phyloP scores from a whole-genome alignment of 2,113 vertebrate genomes.

The Eclectus roratus region DNA sequence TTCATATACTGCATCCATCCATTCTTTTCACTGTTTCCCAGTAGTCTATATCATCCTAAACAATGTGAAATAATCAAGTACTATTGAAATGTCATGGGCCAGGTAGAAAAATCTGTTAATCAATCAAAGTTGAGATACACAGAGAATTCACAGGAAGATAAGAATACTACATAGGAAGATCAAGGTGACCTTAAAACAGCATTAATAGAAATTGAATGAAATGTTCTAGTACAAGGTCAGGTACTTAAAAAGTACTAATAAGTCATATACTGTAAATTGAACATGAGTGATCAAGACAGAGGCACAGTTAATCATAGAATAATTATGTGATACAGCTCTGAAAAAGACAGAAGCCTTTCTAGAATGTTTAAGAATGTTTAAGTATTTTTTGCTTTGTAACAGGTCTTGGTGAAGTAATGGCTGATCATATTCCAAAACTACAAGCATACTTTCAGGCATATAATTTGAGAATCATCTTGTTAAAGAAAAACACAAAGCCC shows the following conservation, averaged over 20 bases:
- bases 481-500: background rate
- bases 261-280: conserved; percentile 26
- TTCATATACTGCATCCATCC: background rate
- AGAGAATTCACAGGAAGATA: background rate
- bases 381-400: background rate
- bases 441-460: background rate
- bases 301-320: conserved; percentile 23
- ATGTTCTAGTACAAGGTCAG: conserved; percentile 29
- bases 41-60: background rate
- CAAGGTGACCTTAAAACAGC: conserved; percentile 22
- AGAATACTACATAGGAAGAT: background rate
- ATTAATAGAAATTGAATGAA: conserved; percentile 38
- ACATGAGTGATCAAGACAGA: conserved; percentile 20
- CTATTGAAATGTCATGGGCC: background rate
- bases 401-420: background rate
- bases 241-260: conserved; percentile 20
- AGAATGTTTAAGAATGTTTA: background rate
- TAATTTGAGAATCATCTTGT: background rate
- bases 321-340: background rate
- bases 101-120: background rate
- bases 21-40: background rate
- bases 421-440: background rate
- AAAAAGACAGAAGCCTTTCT: conserved; percentile 5
- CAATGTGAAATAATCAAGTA: background rate
- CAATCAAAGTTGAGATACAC: background rate